Base-by-base conservation (phyloP, 2,888 invertebrate species). In the Aspidiotus destructor region DNA sequence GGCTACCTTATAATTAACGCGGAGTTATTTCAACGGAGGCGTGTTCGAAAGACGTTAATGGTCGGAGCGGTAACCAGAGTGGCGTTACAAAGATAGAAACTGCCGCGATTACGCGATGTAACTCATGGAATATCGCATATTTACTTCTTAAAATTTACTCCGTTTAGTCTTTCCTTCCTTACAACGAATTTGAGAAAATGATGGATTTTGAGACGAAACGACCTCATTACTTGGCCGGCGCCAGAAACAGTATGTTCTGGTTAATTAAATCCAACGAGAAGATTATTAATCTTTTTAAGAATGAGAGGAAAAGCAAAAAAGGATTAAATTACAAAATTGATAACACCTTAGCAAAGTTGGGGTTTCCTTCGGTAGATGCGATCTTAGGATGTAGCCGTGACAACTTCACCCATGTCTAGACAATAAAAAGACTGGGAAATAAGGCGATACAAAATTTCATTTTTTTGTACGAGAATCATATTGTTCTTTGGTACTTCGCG, bases 1-100 rank as follows among this genome's bases (percentile, higher is more conserved):
- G 54, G 63, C 54, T 63, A 15, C 53, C 54, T 54, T 55, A 54
- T 63, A 63, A 63, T 63, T 63, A 63, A 63, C 28, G 63, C 63
- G 54, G 16, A 54, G 55, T 53, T 63, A 63, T 63, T 54, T 63
- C 62, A 62, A 54, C 48, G 54, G 63, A 63, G 63, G 63, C 63
- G 63, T 63, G 63, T 63, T 48, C 55, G n/a, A 41, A 63, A 40
- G 54, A 63, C 63, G 52, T 63, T 63, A 63, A 63, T 63, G 54
- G 63, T 41, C 63, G 13, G 16, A 61, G 44, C 62, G 52, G 44
- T 42, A 48, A 7, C 42, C 53, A 9, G n/a, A 52, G 62, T n/a
- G 17, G 62, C 28, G 63, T 54, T 54, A 54, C 63, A 63, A 63
- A 63, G 63, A 54, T 63, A 63, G 28, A 63, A 63, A 63, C 63